Conservation (phyloP, 2,113 vertebrate species). For the Pelvicachromis taeniatus region DNA sequence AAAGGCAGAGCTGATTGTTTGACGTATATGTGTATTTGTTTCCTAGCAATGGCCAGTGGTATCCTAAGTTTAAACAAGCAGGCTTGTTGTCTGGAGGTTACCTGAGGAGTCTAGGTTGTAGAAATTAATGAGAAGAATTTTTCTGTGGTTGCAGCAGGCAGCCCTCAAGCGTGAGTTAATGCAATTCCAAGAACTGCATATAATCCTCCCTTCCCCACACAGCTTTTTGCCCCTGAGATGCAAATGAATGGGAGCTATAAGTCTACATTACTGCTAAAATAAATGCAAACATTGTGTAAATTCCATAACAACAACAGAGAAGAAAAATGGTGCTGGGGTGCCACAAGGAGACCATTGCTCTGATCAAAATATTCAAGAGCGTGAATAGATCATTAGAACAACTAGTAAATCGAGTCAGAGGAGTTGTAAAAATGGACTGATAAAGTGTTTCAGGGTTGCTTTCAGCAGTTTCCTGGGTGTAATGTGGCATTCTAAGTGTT, state of each 20-base stretch:
- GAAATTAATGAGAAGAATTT: constrained; percentile 54
- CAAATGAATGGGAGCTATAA: constrained; percentile 5
- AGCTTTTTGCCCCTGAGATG: constrained; percentile 14
- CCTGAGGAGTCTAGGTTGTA: constrained; percentile 11
- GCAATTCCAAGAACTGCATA: constrained; percentile 9
- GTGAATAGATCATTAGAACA: neutral
- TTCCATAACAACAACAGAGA: neutral
- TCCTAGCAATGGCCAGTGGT: constrained; percentile 10
- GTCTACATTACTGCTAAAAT: constrained; percentile 5
- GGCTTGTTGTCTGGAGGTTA: constrained; percentile 10
- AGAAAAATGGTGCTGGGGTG: neutral
- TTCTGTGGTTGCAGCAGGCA: constrained; percentile 37
- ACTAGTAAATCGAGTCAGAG: neutral
- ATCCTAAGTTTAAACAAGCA: constrained; percentile 16
- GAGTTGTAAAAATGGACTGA: neutral
- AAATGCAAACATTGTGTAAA: constrained; percentile 8
- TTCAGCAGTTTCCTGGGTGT: neutral
- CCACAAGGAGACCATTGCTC: neutral
- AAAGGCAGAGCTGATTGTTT: constrained; percentile 15
- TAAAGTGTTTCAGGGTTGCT: neutral
- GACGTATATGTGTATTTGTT: constrained; percentile 12
- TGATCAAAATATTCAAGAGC: neutral
- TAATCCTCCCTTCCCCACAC: constrained; percentile 10
- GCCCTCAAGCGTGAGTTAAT: constrained; percentile 45
- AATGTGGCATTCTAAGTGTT: neutral